A percentile compares a stretch with the other conserved stretches of the same genome.
phyloP scores from a whole-genome alignment of 2,797 vertebrate species.

The Sebastes cheni region DNA sequence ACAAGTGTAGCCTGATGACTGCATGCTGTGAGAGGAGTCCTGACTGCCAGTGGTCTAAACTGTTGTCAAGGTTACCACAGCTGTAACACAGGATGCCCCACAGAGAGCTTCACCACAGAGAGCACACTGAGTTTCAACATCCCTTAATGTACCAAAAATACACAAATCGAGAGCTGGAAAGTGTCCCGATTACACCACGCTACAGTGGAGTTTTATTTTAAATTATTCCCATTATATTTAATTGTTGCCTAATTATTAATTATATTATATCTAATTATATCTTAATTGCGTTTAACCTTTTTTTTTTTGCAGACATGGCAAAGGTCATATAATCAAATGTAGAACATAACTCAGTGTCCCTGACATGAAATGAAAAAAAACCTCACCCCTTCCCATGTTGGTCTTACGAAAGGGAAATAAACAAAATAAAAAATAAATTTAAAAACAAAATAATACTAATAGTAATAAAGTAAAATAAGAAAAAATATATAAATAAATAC shows the following conservation, averaged over 20 bases:
- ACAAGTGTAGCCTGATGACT: background rate
- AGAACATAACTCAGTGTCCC: no score
- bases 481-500: no score
- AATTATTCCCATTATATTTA: background rate
- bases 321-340: no score
- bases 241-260: background rate
- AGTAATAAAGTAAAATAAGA: no score
- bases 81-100: constrained; percentile 55
- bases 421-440: no score
- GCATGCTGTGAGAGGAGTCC: constrained; percentile 29
- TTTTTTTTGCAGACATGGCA: no score
- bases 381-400: no score
- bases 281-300: no score
- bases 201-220: background rate
- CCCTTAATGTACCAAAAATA: background rate
- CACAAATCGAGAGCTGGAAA: background rate
- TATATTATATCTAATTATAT: no score
- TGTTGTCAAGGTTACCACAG: constrained; percentile 81
- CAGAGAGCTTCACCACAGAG: constrained; percentile 19
- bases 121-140: background rate
- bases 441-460: no score
- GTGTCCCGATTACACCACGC: background rate
- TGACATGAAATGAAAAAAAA: no score
- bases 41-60: constrained; percentile 47
- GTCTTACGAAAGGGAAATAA: no score